Evolutionary conservation across 1,140 invertebrate species (phyloP), one percentile per base, ranked within the genome.

Genomic region (Heliothis subflexa): DNA sequence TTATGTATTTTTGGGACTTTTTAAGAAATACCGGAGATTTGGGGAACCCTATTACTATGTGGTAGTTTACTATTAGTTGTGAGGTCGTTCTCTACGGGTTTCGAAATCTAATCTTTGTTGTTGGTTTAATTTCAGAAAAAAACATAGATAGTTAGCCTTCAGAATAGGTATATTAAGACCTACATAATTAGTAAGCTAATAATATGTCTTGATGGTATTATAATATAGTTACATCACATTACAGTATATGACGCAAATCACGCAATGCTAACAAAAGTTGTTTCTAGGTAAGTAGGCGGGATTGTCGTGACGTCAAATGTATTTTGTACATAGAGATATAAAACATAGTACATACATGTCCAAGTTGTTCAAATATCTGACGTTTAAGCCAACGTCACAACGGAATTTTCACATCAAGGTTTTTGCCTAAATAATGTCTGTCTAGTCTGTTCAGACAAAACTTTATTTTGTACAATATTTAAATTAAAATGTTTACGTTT

Each of bases 331-430:
- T 25, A 25, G 21, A 25, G 21, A 25, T 25, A 25, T 25, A 0
- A 25, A 25, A 25, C 21, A 2, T 25, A 25, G 21, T 25, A 25
- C 21, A 25, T 25, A 25, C 21, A 25, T 25, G 21, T 25, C 21
- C 21, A 25, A 59, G 21, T 28, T 28, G 25, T 13, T 25, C 54
- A 57, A 21, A 57, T 11, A 57, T 57, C 18, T 57, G 18, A 57
- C 18, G 54, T 13, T 10, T 21, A 54, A 52, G 16, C 21, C 3
- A 25, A 28, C 55, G 55, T 28, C 55, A 59, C 14, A 2, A 3
- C 21, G 21, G 55, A 25, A 59, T 59, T 59, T 59, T 59, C 21
- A 59, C 25, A 25, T 25, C 55, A 57, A 57, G 55, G 55, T 40
- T 40, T 40, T 40, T 9, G 33, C 11, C 0, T 12, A 57, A 25